Conservation (phyloP, 2,113 vertebrate species). For the Spermophilus dauricus region DNA sequence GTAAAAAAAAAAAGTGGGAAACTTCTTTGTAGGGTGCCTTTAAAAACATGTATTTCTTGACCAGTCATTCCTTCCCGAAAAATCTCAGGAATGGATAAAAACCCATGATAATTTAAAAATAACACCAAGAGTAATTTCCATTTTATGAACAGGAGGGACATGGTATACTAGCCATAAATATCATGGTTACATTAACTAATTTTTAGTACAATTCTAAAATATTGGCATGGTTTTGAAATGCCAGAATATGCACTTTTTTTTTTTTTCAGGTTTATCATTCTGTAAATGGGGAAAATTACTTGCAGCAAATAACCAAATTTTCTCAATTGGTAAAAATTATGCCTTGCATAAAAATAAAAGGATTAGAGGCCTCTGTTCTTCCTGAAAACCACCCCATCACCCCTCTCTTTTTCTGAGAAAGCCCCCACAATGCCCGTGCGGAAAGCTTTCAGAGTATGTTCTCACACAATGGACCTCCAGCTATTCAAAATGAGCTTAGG, state of each 20-base stretch:
- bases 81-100: not conserved
- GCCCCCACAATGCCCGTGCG: conserved; percentile 72
- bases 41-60: not conserved
- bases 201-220: conserved; percentile 65
- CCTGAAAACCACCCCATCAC: conserved; percentile 64
- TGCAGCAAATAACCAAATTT: conserved; percentile 83
- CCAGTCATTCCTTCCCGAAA: not conserved
- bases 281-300: conserved; percentile 73
- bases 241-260: conserved; percentile 50
- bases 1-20: not conserved
- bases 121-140: not conserved
- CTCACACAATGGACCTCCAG: conserved; percentile 81
- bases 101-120: not conserved
- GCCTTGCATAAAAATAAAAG: conserved; percentile 84
- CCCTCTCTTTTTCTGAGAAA: conserved; percentile 67
- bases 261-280: conserved; percentile 76
- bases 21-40: not conserved
- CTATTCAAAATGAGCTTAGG: conserved; percentile 82
- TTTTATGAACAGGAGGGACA: not conserved
- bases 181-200: conserved; percentile 60
- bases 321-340: conserved; percentile 85
- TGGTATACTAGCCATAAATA: not conserved
- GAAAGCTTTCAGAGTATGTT: conserved; percentile 81
- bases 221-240: conserved; percentile 63
- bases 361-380: conserved; percentile 80